phyloP scores from a whole-genome alignment of 2,797 vertebrate genomes.

The Okamejei kenojei region DNA sequence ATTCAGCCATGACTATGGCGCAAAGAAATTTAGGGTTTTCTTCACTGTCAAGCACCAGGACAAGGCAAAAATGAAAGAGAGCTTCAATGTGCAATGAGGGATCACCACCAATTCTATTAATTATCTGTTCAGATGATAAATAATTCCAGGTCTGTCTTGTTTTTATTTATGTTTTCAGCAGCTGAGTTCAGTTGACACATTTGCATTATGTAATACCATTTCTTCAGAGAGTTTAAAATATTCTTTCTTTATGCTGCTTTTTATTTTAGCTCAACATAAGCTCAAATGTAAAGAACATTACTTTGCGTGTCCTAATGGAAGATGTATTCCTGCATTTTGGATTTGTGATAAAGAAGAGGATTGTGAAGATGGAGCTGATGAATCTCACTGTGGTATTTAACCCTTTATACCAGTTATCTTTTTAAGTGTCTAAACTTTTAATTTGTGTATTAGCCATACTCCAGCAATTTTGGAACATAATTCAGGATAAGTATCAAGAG shows the following conservation, averaged over 20 bases:
- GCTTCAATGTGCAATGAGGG: too few relatives aligned
- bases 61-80: background rate
- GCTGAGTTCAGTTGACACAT: background rate
- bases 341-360: conserved; percentile 96
- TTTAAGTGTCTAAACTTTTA: background rate
- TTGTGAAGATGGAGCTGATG: conserved; percentile 92
- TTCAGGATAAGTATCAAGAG: background rate
- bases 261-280: conserved; percentile 68
- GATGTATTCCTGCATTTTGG: conserved; percentile 96
- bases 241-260: conserved; percentile 47
- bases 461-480: background rate
- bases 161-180: background rate
- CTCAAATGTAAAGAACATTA: conserved; percentile 79
- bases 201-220: background rate
- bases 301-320: conserved; percentile 85
- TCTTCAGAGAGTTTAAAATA: background rate
- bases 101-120: background rate
- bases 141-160: background rate
- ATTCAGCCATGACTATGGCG: background rate
- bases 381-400: conserved; percentile 83
- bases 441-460: background rate
- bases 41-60: background rate
- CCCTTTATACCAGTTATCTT: background rate
- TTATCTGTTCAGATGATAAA: background rate
- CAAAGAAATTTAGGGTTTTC: background rate